A percentile compares a stretch with the other conserved stretches of the same genome.
Conservation (phyloP, 1,140 invertebrate genomes). For the Lasioglossum albipes region DNA sequence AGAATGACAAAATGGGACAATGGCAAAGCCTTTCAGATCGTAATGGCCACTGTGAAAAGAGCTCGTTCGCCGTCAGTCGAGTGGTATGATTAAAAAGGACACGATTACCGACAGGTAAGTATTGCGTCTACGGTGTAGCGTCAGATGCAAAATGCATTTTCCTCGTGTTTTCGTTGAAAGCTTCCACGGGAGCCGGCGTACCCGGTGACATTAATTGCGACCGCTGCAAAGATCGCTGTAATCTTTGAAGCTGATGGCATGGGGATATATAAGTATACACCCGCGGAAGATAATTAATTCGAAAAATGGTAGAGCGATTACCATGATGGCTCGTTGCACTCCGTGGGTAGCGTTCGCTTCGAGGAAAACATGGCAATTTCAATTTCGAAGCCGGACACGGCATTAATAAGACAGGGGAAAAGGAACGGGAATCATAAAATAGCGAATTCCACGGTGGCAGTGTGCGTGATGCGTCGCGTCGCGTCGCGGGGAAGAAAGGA, state of each 20-base stretch:
- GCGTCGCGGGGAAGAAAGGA: constrained; percentile 1
- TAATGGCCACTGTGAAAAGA: not conserved
- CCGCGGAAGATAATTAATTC: constrained; percentile 8
- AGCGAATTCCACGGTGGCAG: not conserved
- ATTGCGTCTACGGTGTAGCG: not conserved
- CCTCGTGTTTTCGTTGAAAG: not conserved
- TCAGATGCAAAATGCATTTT: constrained; percentile 34
- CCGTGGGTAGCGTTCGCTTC: too few species aligned
- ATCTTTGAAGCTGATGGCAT: constrained; percentile 15
- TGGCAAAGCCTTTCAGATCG: constrained; percentile 7
- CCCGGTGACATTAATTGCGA: constrained; percentile 37
- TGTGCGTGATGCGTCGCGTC: too few species aligned
- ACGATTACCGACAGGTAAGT: not conserved
- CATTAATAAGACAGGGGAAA: not conserved
- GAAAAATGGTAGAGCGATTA: not conserved
- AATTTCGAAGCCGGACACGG: not conserved
- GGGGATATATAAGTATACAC: too few species aligned
- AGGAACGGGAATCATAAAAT: not conserved
- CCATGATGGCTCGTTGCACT: not conserved
- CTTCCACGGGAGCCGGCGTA: not conserved
- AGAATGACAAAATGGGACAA: not conserved
- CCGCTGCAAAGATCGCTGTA: constrained; percentile 7
- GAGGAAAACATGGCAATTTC: not conserved
- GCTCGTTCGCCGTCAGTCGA: not conserved
- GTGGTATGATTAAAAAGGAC: constrained; percentile 23